phyloP scores from a whole-genome alignment of 1,140 invertebrate species.

The Spodoptera litura region DNA sequence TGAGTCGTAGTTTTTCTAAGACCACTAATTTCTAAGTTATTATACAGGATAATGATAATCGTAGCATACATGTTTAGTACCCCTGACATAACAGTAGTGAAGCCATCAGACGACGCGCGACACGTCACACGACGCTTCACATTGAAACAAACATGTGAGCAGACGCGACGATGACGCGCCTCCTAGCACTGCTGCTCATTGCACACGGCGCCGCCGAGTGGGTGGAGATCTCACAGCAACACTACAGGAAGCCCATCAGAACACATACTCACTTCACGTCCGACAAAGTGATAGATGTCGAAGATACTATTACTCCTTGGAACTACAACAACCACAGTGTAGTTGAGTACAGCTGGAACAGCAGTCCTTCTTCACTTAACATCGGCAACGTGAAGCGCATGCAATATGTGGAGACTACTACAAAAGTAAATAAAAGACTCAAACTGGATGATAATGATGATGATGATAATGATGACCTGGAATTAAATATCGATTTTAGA shows the following conservation, averaged over 20 bases:
- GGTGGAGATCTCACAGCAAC: conserved; percentile 77
- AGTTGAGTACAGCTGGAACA: conserved; percentile 39
- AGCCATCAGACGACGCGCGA: conserved; percentile 17
- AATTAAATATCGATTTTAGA: conserved; percentile 37
- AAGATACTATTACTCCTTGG: conserved; percentile 13
- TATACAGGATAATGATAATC: too few species aligned
- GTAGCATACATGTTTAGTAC: neutral
- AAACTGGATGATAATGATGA: conserved; percentile 36
- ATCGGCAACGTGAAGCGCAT: conserved; percentile 59
- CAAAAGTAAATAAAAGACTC: conserved; percentile 49
- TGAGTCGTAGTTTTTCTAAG: too few species aligned
- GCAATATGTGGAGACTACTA: conserved; percentile 37
- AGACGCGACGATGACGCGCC: conserved; percentile 56
- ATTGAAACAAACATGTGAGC: conserved; percentile 40
- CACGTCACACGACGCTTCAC: conserved; percentile 51
- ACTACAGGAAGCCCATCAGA: conserved; percentile 61
- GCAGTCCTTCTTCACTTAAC: neutral
- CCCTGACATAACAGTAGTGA: conserved; percentile 57
- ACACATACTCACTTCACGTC: conserved; percentile 15
- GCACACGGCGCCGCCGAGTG: conserved; percentile 63
- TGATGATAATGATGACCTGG: neutral
- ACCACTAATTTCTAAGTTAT: too few species aligned
- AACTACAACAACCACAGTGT: conserved; percentile 31
- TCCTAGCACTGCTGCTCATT: conserved; percentile 56
- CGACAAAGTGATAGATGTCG: neutral